Base-by-base conservation (phyloP, 2,113 vertebrate genomes). In the Scatophagus argus region DNA sequence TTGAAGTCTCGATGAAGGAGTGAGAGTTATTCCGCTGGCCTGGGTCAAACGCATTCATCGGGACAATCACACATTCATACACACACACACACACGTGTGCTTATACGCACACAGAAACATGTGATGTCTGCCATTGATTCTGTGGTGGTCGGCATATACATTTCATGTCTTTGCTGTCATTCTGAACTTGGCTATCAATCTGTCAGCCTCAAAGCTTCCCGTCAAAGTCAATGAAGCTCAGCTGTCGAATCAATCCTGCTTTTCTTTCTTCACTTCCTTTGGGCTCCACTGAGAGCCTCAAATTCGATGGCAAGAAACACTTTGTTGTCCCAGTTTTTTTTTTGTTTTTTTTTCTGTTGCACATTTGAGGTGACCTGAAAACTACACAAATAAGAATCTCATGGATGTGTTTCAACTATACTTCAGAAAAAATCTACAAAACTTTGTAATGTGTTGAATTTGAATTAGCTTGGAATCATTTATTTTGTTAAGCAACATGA, bases 151-250 rank as follows among this genome's bases (percentile, higher is more conserved):
- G 27, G 55, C 41, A 29, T 83, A 78, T 60, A 80, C 16, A 34
- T 84, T 84, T 88, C 12, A 75, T 86, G 77, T 78, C 56, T 81
- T 55, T 79, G 83, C 65, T 89, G 84, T 84, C 46, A 52, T 61
- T 55, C 58, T n/a, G 67, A 62, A 85, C 61, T 41, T 23, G 43
- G 29, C 74, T 47, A 87, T 85, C 72, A 85, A 69, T 83, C 85
- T 83, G 55, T 89, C 81, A 43, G 59, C 27, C 85, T 78, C 74
- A 83, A 61, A 90, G 75, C 82, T 74, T 65, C 81, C 56, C 74
- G 85, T 89, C 81, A 74, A 68, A 79, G 71, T 55, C 69, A 88
- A 85, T 91, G 78, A 79, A 78, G 85, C 75, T 88, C 54, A 71
- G 71, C 54, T 23, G 62, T 56, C 47, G 25, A 77, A 84, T 86